Evolutionary conservation across 1,140 invertebrate species (phyloP), one percentile per base, ranked within the genome.

Genomic region (Drosophila elegans): DNA sequence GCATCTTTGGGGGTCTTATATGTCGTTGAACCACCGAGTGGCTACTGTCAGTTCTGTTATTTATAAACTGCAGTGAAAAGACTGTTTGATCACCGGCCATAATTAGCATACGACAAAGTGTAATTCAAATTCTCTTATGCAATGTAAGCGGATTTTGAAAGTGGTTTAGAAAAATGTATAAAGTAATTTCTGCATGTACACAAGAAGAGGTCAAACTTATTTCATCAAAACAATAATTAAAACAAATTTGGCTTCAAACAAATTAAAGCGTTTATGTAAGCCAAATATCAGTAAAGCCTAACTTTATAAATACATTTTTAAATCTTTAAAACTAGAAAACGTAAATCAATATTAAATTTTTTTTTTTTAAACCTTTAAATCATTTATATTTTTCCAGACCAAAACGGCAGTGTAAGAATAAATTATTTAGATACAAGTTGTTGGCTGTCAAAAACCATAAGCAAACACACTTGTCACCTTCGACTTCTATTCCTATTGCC

Each of bases 381-480:
- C 36, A 11, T 38, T 38, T 10, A 39, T 39, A 39, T 12, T 13
- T 39, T n/a, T 13, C 38, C 4, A 10, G 10, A 12, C 36, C 36
- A 38, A 11, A 38, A 38, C 10, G 36, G 10, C 29, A 72, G 68
- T 72, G 68, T 51, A 72, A 6, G 6, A 21, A 32, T 13, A 45
- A 34, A 46, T 66, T 54, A 16, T 54, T 45, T 73, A 51, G 69
- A 51, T 73, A 66, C 75, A 73, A 73, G 71, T 67, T 73, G 74
- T 75, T 74, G 61, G 53, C 73, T 91, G 90, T 91, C 90, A 91
- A 78, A 90, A 90, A 60, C 61, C 54, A 90, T 91, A 77, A 79
- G 74, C 80, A 79, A 83, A 63, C 73, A 83, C 90, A 91, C 90
- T 91, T 91, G 90, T 91, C 83, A 91, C 74, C 85, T 81, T 62